These are phyloP conservation scores for Plectropomus leopardus DNA, from an alignment of 2,113 vertebrate genomes.

Conservation along the genomic window DNA sequence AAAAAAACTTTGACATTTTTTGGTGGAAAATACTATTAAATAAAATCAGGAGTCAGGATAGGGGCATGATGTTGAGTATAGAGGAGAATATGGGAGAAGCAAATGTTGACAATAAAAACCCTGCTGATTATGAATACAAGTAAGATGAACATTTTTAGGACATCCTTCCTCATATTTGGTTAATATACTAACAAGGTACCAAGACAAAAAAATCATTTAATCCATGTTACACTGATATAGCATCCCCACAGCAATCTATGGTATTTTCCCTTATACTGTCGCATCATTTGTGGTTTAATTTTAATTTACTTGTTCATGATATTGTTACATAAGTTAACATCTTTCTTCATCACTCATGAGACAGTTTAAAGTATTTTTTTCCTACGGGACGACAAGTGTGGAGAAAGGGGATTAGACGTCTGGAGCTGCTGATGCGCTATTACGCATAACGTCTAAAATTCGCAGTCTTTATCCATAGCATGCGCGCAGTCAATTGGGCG, in stretches of 20 bases:
- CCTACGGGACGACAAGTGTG: neutral
- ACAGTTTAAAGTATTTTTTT: slow-evolving; percentile 1
- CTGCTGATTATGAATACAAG: neutral
- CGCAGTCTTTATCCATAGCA: neutral
- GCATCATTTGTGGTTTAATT: neutral
- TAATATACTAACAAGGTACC: neutral
- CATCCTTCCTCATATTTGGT: neutral
- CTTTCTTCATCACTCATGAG: neutral
- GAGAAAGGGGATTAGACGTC: neutral
- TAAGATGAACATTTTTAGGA: neutral
- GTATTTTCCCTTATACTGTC: neutral
- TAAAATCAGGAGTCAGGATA: neutral
- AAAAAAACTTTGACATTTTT: slow-evolving; percentile 3
- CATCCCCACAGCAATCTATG: neutral
- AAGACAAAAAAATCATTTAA: neutral
- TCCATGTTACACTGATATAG: neutral
- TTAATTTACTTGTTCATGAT: neutral
- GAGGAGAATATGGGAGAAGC: neutral
- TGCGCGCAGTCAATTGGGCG: neutral
- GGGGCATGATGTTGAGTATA: neutral
- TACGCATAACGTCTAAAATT: slow-evolving; percentile 49
- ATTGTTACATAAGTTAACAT: neutral
- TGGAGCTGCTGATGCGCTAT: slow-evolving; percentile 41
- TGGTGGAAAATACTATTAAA: slow-evolving; percentile 2
- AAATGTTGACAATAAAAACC: neutral